Percentiles rank a stretch among this genome's conserved stretches.
Conservation (phyloP, 1,140 invertebrate genomes). For the Hetaerina americana region DNA sequence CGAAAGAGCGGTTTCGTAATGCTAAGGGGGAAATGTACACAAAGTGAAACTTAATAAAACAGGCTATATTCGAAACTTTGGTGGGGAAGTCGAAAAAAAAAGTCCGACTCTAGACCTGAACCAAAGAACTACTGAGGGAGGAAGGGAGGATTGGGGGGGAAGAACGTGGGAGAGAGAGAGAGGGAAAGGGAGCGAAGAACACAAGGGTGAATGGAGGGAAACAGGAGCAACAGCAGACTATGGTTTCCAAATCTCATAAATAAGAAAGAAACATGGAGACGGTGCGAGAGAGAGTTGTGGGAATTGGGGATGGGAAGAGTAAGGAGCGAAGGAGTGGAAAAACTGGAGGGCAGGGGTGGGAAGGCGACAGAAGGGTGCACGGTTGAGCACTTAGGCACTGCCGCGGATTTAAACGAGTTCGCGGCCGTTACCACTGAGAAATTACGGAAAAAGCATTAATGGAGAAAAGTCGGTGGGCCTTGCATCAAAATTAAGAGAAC, state of each 20-base stretch:
- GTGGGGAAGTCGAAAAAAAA: background rate
- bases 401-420: background rate
- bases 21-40: too few relatives aligned
- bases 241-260: background rate
- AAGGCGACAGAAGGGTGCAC: too few relatives aligned
- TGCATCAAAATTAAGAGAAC: background rate
- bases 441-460: background rate
- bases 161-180: background rate
- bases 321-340: too few relatives aligned
- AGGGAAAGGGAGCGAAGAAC: too few relatives aligned
- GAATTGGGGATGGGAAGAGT: too few relatives aligned
- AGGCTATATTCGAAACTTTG: background rate
- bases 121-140: background rate
- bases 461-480: background rate
- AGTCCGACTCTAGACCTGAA: background rate
- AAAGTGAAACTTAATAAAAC: too few relatives aligned
- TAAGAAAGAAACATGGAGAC: background rate
- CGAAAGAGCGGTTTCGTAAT: too few relatives aligned
- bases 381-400: background rate
- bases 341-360: background rate
- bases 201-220: too few relatives aligned
- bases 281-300: too few relatives aligned
- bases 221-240: too few relatives aligned
- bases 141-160: too few relatives aligned
- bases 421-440: background rate